Evolutionary conservation across 2,113 vertebrate species (phyloP).

Genomic region (Kryptolebias marmoratus): DNA sequence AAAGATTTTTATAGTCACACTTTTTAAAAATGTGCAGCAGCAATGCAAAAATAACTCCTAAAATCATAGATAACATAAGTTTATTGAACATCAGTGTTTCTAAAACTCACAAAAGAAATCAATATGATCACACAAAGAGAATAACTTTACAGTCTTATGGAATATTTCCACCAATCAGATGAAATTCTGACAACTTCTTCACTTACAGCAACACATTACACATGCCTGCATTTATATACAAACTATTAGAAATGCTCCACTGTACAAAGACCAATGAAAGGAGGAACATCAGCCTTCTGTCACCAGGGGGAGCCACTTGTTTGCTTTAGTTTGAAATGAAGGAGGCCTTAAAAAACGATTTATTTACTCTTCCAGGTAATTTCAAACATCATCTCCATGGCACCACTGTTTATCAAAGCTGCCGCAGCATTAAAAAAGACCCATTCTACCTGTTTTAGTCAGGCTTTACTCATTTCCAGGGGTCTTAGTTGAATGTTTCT

Average conservation of each 20-base stretch:
- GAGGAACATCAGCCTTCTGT: not conserved
- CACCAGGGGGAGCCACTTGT: not conserved
- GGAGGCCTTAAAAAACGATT: not conserved
- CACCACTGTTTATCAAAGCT: constrained; percentile 67
- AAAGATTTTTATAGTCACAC: too few relatives aligned
- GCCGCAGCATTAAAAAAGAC: not conserved
- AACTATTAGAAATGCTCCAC: not conserved
- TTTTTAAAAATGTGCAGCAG: too few relatives aligned
- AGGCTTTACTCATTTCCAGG: too few relatives aligned
- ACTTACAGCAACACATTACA: not conserved
- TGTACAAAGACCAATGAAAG: not conserved
- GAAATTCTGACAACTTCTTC: constrained; percentile 4
- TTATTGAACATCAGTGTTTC: not conserved
- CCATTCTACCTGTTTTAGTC: too few relatives aligned
- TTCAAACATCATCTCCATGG: not conserved
- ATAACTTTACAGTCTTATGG: constrained; percentile 14
- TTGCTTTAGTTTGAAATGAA: not conserved
- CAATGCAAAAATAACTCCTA: not conserved
- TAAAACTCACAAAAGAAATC: not conserved
- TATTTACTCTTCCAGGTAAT: not conserved
- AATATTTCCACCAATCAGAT: constrained; percentile 16
- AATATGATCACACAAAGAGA: constrained; percentile 16
- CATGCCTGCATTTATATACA: not conserved
- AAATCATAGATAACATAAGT: not conserved
- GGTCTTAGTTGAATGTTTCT: too few relatives aligned